These are phyloP conservation scores for Tribolium freemani DNA, from an alignment of 2,888 invertebrate genomes.

Conservation along the genomic window DNA sequence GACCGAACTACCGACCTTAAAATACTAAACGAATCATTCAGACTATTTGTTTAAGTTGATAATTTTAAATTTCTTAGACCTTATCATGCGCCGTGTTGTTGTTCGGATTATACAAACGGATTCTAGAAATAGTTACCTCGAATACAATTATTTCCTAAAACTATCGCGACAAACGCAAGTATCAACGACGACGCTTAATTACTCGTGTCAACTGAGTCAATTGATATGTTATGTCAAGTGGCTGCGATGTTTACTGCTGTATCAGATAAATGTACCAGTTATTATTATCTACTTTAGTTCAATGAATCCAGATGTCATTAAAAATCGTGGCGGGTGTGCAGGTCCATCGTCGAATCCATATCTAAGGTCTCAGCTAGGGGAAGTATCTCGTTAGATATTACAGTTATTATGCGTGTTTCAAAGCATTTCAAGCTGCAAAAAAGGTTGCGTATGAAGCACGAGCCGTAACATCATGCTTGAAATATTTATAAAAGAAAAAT, in stretches of 20 bases:
- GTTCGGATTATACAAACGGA: slow-evolving; percentile 13
- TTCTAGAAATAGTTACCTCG: slow-evolving; percentile 8
- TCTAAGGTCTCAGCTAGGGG: neutral
- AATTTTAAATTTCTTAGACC: slow-evolving; percentile 26
- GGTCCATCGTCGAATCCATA: neutral
- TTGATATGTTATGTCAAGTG: slow-evolving; percentile 27
- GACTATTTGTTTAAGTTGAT: slow-evolving; percentile 28
- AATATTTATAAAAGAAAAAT: slow-evolving; percentile 4
- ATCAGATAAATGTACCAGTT: neutral
- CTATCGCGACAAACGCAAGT: neutral
- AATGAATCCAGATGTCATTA: slow-evolving; percentile 19
- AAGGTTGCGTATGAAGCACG: neutral
- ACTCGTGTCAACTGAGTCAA: slow-evolving; percentile 16
- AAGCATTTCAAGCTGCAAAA: neutral
- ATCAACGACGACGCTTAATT: slow-evolving; percentile 8
- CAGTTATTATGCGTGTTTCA: neutral
- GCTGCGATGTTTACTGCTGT: neutral
- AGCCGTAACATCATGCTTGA: slow-evolving; percentile 3
- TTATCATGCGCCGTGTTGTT: slow-evolving; percentile 18
- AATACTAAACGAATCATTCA: slow-evolving; percentile 21
- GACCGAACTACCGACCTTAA: neutral
- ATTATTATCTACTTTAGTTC: slow-evolving; percentile 13
- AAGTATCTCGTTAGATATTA: neutral
- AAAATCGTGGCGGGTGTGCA: neutral
- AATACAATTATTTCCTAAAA: slow-evolving; percentile 1